Evolutionary conservation across 1,140 invertebrate species (phyloP).

Genomic region (Apolygus lucorum): DNA sequence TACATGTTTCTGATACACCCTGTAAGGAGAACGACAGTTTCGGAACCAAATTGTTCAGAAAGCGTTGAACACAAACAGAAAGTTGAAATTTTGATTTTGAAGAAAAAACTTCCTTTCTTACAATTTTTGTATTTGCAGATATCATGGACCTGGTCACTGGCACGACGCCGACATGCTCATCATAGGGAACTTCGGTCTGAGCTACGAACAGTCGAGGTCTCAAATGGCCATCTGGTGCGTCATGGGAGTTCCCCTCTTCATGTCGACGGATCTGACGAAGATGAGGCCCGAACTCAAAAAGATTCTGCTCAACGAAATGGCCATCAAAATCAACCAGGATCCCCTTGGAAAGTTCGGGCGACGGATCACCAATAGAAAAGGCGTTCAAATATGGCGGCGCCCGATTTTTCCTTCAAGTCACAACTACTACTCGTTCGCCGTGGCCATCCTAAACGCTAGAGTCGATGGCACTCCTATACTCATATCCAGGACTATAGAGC

Average conservation of each 20-base stretch:
- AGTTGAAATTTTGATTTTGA: too few relatives aligned
- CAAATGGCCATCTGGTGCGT: conserved; percentile 90
- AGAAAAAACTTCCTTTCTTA: too few relatives aligned
- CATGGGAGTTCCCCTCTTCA: conserved; percentile 76
- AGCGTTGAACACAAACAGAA: too few relatives aligned
- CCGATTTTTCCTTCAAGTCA: conserved; percentile 38
- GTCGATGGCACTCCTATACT: background rate
- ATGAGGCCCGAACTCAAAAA: conserved; percentile 61
- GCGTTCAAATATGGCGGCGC: background rate
- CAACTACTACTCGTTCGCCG: conserved; percentile 39
- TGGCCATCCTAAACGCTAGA: background rate
- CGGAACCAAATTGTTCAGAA: too few relatives aligned
- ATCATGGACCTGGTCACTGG: conserved; percentile 76
- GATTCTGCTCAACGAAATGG: conserved; percentile 64
- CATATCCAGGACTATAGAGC: background rate
- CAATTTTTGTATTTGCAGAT: too few relatives aligned
- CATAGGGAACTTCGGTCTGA: conserved; percentile 78
- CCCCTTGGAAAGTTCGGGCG: conserved; percentile 58
- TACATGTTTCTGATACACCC: too few relatives aligned
- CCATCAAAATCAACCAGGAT: conserved; percentile 78
- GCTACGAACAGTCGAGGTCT: conserved; percentile 66
- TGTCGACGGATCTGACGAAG: conserved; percentile 71
- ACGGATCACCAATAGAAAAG: conserved; percentile 41
- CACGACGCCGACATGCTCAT: conserved; percentile 88
- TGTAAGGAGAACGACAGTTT: too few relatives aligned